These are phyloP conservation scores for Callyntrura sp. DNA, from an alignment of 2,888 invertebrate genomes.

Conservation along the genomic window DNA sequence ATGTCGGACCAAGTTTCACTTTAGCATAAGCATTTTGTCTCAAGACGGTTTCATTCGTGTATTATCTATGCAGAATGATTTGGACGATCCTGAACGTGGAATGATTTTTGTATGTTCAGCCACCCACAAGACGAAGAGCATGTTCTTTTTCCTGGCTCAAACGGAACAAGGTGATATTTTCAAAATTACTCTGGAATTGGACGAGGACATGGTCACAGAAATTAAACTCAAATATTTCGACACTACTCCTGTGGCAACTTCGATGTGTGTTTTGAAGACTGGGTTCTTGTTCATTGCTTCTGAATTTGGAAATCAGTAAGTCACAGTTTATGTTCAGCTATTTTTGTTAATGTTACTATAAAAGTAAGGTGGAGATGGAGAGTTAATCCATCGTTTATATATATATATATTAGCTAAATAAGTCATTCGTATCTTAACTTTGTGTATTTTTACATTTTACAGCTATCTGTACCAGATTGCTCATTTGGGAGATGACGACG, in stretches of 20 bases:
- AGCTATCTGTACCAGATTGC: slow-evolving; percentile 99
- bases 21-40: slow-evolving; percentile 25
- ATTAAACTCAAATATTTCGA: slow-evolving; percentile 99
- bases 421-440: not conserved
- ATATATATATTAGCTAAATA: not conserved
- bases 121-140: slow-evolving; percentile 99
- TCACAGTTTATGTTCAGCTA: slow-evolving; percentile 84
- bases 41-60: slow-evolving; percentile 61
- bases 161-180: slow-evolving; percentile 99
- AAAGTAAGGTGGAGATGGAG: no score
- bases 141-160: slow-evolving; percentile 99
- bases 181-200: slow-evolving; percentile 98
- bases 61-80: slow-evolving; percentile 90
- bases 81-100: slow-evolving; percentile 99
- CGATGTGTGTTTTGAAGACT: slow-evolving; percentile 99
- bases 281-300: slow-evolving; percentile 99
- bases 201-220: slow-evolving; percentile 99
- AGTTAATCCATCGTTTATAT: no score
- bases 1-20: slow-evolving; percentile 30
- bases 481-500: slow-evolving; percentile 99
- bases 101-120: slow-evolving; percentile 99
- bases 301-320: slow-evolving; percentile 99
- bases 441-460: slow-evolving; percentile 84
- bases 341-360: no score
- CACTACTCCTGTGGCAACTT: slow-evolving; percentile 98